Evolutionary conservation across 64 coral and sea anemone species (phyloP), one percentile per base, ranked within the genome.

Genomic region (Montipora capricornis): DNA sequence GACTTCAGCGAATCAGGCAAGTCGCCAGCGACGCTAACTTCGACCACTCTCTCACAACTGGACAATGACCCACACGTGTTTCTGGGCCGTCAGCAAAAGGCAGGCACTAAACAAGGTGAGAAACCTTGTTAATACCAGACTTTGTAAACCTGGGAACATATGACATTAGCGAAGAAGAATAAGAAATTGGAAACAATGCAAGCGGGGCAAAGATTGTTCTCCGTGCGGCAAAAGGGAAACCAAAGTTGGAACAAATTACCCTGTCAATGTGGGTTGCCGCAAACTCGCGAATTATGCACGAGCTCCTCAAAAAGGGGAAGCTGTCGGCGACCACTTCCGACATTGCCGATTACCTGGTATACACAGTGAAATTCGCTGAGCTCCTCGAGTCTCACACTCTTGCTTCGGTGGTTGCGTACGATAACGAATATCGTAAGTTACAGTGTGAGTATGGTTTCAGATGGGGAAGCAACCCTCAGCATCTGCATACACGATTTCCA

Each of bases 91-190:
- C 74, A 76, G 29, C 24, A 76, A 46, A 45, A 76, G 29, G 15
- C 8, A 46, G 29, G 29, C 74, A 76, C 74, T 45, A 76, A 76
- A 45, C 44, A 47, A 76, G 29, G 74, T 76, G 37, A 76, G 74
- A 76, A 76, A 76, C 74, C 74, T 76, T 76, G 74, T 46, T 76
- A 44, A 76, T 47, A 46, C 74, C 74, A 76, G 74, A 76, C 74
- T 47, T 76, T 76, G 29, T 76, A 0, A 76, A 76, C 74, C 44
- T 48, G 74, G 74, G 0, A 76, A 76, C 74, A 12, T 76, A 76
- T 76, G 74, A 46, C 74, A 76, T 8, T 76, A 76, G 74, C 8
- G 74, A 76, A 45, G 44, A 76, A 76, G 74, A 76, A 45, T 13
- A 76, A 47, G 73, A 75, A 44, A 75, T 75, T 44, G 73, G 73